Percentiles rank a stretch among this genome's conserved stretches.
Evolutionary conservation across 2,113 vertebrate species (phyloP).

Genomic region (Acinonyx jubatus): DNA sequence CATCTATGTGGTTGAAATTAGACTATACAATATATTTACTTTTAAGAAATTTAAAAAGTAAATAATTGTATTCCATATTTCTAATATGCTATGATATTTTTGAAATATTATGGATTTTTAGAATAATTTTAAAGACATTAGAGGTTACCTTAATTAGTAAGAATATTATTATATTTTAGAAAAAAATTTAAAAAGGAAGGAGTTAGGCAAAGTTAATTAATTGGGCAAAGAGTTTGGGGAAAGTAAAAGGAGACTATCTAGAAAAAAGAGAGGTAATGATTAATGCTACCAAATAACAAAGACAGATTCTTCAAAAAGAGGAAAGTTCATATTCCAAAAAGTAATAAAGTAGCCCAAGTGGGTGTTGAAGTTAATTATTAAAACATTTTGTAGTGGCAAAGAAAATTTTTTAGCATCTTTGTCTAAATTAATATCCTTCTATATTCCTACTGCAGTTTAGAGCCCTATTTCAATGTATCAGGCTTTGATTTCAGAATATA

Average conservation of each 20-base stretch:
- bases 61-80: neutral
- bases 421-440: neutral
- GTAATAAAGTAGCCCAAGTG: neutral
- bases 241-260: neutral
- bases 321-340: neutral
- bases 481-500: neutral
- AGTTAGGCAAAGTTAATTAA: neutral
- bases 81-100: neutral
- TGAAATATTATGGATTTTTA: neutral
- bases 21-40: neutral
- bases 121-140: neutral
- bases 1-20: neutral
- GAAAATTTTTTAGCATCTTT: neutral
- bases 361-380: neutral
- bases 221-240: neutral
- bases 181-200: neutral
- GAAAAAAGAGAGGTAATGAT: neutral
- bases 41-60: slow-evolving; percentile 25
- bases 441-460: neutral
- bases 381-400: neutral
- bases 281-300: neutral
- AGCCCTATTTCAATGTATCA: neutral
- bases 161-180: neutral
- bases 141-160: neutral
- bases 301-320: neutral